phyloP scores from a whole-genome alignment of 2,888 invertebrate genomes.

The Molorchus minor region DNA sequence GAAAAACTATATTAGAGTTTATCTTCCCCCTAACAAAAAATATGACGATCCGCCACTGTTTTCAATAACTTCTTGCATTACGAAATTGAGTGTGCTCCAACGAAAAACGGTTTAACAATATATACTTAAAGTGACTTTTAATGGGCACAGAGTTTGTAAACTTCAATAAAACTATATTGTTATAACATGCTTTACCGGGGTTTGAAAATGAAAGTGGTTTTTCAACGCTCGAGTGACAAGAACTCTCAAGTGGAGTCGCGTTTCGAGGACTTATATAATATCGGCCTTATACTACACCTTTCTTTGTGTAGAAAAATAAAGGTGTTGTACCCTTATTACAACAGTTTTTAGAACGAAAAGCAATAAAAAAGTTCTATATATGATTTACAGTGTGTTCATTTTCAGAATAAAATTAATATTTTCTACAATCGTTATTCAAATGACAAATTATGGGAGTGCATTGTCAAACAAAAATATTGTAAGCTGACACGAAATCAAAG shows the following conservation, averaged over 20 bases:
- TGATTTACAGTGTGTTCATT: no score
- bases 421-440: no score
- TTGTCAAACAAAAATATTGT: no score
- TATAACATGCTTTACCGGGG: slow-evolving; percentile 23
- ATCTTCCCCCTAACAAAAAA: no score
- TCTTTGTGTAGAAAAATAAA: neutral
- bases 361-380: neutral
- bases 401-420: no score
- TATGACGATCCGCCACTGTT: no score
- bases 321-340: neutral
- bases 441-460: no score
- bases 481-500: no score
- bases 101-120: no score
- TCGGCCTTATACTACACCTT: neutral
- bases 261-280: slow-evolving; percentile 40
- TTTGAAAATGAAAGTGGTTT: slow-evolving; percentile 40
- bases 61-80: no score
- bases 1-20: no score
- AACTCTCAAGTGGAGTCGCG: slow-evolving; percentile 43
- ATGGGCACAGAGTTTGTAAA: slow-evolving; percentile 6
- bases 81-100: no score
- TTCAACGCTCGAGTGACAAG: slow-evolving; percentile 43
- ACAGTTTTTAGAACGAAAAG: neutral
- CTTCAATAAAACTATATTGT: slow-evolving; percentile 11
- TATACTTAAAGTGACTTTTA: neutral